Conservation (phyloP, 1,140 invertebrate species). For the Bombyx mandarina region DNA sequence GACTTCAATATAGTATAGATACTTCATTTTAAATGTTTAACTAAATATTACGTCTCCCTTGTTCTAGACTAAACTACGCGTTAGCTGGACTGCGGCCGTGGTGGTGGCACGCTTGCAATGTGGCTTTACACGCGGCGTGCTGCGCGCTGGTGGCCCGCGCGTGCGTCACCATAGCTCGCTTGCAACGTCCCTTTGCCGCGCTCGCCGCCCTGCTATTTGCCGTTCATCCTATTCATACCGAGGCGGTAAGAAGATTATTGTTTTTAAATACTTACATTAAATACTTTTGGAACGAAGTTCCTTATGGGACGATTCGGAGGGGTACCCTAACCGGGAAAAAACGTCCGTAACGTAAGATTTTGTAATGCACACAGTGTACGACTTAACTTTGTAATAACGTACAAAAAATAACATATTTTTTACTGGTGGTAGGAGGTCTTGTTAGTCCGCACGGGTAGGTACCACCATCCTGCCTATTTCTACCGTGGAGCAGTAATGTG, state of each 20-base stretch:
- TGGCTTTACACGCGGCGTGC: slow-evolving; percentile 79
- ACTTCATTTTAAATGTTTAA: not conserved
- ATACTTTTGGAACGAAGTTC: too few relatives aligned
- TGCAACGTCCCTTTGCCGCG: slow-evolving; percentile 77
- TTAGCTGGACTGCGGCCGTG: slow-evolving; percentile 77
- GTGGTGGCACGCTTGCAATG: slow-evolving; percentile 84
- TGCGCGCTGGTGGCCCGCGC: slow-evolving; percentile 80
- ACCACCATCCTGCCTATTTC: too few relatives aligned
- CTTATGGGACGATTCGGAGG: too few relatives aligned
- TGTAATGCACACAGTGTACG: too few relatives aligned
- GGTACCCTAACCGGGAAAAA: too few relatives aligned
- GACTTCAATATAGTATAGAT: too few relatives aligned
- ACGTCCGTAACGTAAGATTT: too few relatives aligned
- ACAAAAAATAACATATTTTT: too few relatives aligned
- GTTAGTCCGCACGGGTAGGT: too few relatives aligned
- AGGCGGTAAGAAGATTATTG: slow-evolving; percentile 82
- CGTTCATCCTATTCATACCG: slow-evolving; percentile 91
- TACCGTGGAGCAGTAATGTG: too few relatives aligned
- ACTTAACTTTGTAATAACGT: too few relatives aligned
- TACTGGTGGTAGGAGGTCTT: too few relatives aligned
- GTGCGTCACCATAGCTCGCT: slow-evolving; percentile 75
- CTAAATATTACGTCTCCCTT: slow-evolving; percentile 5
- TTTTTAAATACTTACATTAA: not conserved
- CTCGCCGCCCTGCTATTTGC: slow-evolving; percentile 85
- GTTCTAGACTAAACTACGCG: slow-evolving; percentile 80